A percentile compares a stretch with the other conserved stretches of the same genome.
These are phyloP conservation scores for Antennarius maculatus DNA, from an alignment of 2,797 vertebrate species.

Conservation along the genomic window DNA sequence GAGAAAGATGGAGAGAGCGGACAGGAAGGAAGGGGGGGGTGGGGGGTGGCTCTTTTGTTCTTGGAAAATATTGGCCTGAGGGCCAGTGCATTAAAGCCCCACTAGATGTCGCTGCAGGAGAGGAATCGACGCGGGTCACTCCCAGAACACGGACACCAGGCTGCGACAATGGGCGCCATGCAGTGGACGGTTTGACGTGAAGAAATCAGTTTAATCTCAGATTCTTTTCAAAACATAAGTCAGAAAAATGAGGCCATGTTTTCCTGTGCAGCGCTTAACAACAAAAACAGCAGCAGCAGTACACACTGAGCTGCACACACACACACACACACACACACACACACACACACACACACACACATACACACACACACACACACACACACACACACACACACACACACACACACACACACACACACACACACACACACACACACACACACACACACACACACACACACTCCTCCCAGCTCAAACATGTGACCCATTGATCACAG, in stretches of 20 bases:
- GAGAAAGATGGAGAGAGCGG: slow-evolving; percentile 57
- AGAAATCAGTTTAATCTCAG: background rate
- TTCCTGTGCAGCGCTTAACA: slow-evolving; percentile 10
- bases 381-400: slow-evolving; percentile 2
- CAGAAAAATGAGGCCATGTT: background rate
- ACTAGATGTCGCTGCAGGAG: slow-evolving; percentile 72
- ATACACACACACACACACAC: background rate
- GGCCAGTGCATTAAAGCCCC: slow-evolving; percentile 45
- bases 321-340: background rate
- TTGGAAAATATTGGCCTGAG: slow-evolving; percentile 56
- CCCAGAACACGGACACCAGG: slow-evolving; percentile 33
- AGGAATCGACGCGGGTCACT: slow-evolving; percentile 31
- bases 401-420: slow-evolving; percentile 24
- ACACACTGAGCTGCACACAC: background rate
- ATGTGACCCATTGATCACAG: slow-evolving; percentile 44
- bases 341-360: background rate
- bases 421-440: background rate
- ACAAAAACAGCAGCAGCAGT: too few relatives aligned
- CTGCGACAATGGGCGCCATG: slow-evolving; percentile 15
- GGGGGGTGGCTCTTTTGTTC: slow-evolving; percentile 78
- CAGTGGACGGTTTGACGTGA: background rate
- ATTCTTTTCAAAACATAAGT: background rate
- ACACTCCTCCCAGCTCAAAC: slow-evolving; percentile 22
- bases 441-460: slow-evolving; percentile 2
- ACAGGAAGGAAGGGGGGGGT: slow-evolving; percentile 52